These are phyloP conservation scores for Nomada goodeniana DNA, from an alignment of 2,888 invertebrate genomes.

Conservation along the genomic window DNA sequence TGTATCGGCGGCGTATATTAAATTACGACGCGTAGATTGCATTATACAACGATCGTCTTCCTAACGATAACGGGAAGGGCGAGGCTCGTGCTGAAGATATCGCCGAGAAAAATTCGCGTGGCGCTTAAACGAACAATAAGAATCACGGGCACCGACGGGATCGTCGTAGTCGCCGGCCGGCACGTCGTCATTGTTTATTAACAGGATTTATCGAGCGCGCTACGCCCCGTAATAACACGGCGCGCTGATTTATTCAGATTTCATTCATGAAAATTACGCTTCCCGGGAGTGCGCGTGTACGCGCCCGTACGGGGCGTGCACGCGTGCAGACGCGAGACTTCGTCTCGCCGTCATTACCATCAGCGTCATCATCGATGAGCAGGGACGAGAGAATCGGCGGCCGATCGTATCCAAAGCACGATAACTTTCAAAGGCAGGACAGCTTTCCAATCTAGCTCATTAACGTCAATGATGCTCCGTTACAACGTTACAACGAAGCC, in stretches of 20 bases:
- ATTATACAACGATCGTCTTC: neutral
- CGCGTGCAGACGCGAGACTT: slow-evolving; percentile 25
- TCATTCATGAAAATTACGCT: slow-evolving; percentile 77
- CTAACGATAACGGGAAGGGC: neutral
- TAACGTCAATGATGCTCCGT: slow-evolving; percentile 79
- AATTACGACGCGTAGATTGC: no score
- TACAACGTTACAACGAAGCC: slow-evolving; percentile 66
- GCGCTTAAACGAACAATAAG: neutral
- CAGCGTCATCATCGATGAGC: slow-evolving; percentile 11
- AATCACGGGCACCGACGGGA: neutral
- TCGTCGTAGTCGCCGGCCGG: slow-evolving; percentile 1
- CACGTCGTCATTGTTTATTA: slow-evolving; percentile 70
- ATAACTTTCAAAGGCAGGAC: slow-evolving; percentile 78
- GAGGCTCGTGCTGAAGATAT: neutral
- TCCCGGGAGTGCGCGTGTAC: slow-evolving; percentile 8
- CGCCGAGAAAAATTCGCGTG: neutral
- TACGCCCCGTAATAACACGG: slow-evolving; percentile 69
- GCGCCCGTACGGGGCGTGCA: slow-evolving; percentile 12
- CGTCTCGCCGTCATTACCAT: neutral
- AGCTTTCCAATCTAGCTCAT: slow-evolving; percentile 81
- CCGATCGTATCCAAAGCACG: slow-evolving; percentile 63
- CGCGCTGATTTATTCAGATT: slow-evolving; percentile 74
- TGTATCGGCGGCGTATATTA: no score
- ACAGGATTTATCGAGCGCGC: slow-evolving; percentile 68
- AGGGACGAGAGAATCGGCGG: slow-evolving; percentile 35